Base-by-base conservation (phyloP, 2,888 invertebrate genomes). In the Fabriciana adippe region DNA sequence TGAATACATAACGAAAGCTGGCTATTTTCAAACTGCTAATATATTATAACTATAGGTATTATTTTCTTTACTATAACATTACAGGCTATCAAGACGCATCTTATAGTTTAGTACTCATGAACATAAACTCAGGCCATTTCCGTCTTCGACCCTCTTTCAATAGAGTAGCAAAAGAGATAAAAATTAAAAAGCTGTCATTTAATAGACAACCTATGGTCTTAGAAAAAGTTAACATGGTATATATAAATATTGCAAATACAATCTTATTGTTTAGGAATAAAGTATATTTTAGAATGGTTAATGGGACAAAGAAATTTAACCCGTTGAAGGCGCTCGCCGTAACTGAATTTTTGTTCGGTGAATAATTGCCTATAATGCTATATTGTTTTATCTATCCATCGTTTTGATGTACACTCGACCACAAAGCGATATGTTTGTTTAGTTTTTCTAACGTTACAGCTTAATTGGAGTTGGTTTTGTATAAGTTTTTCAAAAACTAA, bases 301-400 rank as follows among this genome's bases (percentile, higher is more conserved):
- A 0, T 11, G 13, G 15, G 50, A 67, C 67, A 67, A 73, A 73
- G 70, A 72, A 70, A 63, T 64, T 68, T 62, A 70, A 73, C 68
- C 68, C 69, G 66, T 74, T 67, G 61, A 66, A 68, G 51, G 68
- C 70, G 62, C 55, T 55, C 63, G 69, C 71, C 72, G 73, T 74
- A 74, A 75, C 76, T 68, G 64, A 69, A 72, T 69, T 72, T 73
- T 69, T 73, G 63, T 66, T 60, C 66, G 51, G 68, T 75, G 71
- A 76, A 76, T 79, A 76, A 78, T 81, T 78, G 77, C 76, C 76
- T 79, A 76, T 79, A 82, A 82, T 80, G 78, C 79, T 81, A 78
- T 75, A 78, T 80, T 76, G 76, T 73, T 74, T 80, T 82, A 81
- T 82, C 81, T 79, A 66, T 72, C 73, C 76, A 81, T 80, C 79